Base-by-base conservation (phyloP, 2,113 vertebrate genomes). In the Eulemur rufifrons region DNA sequence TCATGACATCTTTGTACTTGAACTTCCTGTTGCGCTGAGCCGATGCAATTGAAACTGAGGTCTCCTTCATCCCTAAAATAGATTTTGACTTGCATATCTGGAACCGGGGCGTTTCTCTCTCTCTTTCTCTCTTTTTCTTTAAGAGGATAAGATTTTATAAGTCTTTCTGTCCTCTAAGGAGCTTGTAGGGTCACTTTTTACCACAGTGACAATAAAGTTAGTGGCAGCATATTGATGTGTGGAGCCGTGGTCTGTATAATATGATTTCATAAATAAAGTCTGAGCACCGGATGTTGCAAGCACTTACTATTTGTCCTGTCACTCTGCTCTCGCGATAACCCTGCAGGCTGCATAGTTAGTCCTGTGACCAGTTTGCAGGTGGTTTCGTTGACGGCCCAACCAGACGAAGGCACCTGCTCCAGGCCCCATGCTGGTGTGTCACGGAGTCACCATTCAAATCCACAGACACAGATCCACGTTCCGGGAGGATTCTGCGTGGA, bases 11-110 rank as follows among this genome's bases (percentile, higher is more conserved):
- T 34, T 32, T 34, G 52, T 56, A 37, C 59, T 56, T 37, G 37
- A 37, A 25, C 56, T 66, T 64, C 66, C 11, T 17, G 54, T 37
- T 21, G 17, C 39, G n/a, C 50, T 34, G 37, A 1, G 52, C 1
- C 0, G 14, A 2, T 2, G 5, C 32, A 1, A 7, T 8, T 2
- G 52, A 61, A 27, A 50, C 14, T 1, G 10, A 6, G 1, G 4
- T 17, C 25, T 59, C 32, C 12, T 8, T 15, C 6, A 61, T 56
- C 52, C 82, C 8, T 52, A 7, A 73, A 11, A 20, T 5, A 14
- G 50, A 32, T 23, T 42, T 3, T 59, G 39, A 71, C 81, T 50
- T 27, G 17, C 27, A 18, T 14, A 14, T 9, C n/a, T 8, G 29
- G 42, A 63, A 37, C 14, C n/a, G 29, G 4, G 23, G 9, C 10